phyloP scores from a whole-genome alignment of 1,140 invertebrate species.

The Bombus pyrosoma region DNA sequence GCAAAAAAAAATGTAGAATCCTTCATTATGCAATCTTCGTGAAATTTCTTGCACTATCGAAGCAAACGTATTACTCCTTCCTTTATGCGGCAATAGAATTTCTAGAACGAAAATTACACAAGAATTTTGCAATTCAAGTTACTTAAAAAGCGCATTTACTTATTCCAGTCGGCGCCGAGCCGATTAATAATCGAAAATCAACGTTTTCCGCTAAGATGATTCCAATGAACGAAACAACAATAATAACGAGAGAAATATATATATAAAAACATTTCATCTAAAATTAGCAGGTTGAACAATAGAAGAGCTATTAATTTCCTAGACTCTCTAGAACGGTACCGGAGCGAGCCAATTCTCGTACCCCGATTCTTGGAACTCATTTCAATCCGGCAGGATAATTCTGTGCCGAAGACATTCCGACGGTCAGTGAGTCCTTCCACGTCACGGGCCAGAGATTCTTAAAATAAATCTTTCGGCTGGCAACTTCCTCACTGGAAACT shows the following conservation, averaged over 20 bases:
- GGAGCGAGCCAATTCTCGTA: slow-evolving; percentile 30
- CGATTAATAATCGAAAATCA: neutral
- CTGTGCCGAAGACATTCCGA: slow-evolving; percentile 48
- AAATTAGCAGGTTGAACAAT: slow-evolving; percentile 45
- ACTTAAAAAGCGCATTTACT: no score
- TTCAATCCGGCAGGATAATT: slow-evolving; percentile 53
- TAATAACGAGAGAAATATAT: neutral
- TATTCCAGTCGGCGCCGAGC: no score
- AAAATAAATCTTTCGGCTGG: slow-evolving; percentile 44
- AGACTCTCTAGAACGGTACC: slow-evolving; percentile 33
- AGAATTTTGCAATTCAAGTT: no score
- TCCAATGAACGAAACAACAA: neutral
- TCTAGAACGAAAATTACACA: no score
- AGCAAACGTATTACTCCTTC: neutral
- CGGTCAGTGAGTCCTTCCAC: slow-evolving; percentile 41
- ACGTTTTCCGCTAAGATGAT: neutral
- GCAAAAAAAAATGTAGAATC: neutral
- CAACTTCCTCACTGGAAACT: slow-evolving; percentile 37
- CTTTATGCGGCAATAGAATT: no score
- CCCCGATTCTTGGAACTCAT: slow-evolving; percentile 49
- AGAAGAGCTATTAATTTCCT: slow-evolving; percentile 44
- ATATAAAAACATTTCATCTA: slow-evolving; percentile 3
- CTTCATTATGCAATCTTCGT: neutral
- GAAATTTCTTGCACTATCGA: neutral
- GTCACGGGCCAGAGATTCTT: slow-evolving; percentile 35